Conservation (phyloP, 1,140 invertebrate genomes). For the Octopus sinensis region DNA sequence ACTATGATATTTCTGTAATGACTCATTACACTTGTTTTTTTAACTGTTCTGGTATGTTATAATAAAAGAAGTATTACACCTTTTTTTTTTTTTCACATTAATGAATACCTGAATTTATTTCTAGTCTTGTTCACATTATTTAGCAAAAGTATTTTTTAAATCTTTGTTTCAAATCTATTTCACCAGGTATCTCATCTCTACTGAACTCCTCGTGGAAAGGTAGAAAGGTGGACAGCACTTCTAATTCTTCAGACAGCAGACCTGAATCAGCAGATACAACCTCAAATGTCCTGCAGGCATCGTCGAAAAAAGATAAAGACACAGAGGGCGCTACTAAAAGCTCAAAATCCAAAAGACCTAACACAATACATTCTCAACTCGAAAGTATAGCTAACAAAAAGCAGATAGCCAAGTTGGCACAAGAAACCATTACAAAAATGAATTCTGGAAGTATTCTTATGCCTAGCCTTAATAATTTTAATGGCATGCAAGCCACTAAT, state of each 20-base stretch:
- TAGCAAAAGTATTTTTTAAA: neutral
- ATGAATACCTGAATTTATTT: neutral
- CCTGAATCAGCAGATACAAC: constrained; percentile 14
- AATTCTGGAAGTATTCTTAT: constrained; percentile 2
- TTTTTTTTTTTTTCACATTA: neutral
- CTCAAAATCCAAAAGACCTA: constrained; percentile 34
- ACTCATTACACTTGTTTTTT: neutral
- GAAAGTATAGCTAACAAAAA: constrained; percentile 35
- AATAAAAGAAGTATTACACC: neutral
- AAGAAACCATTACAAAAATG: constrained; percentile 25
- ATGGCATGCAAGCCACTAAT: constrained; percentile 21
- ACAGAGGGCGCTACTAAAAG: neutral
- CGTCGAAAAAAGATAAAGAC: constrained; percentile 18
- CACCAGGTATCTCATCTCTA: constrained; percentile 23
- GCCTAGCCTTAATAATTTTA: constrained; percentile 21
- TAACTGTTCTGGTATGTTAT: neutral
- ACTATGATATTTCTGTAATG: neutral
- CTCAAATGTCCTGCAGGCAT: neutral
- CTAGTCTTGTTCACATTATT: neutral
- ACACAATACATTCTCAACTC: constrained; percentile 38
- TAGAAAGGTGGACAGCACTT: neutral
- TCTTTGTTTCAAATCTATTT: neutral
- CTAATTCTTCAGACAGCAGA: neutral
- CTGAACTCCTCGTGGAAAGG: constrained; percentile 18
- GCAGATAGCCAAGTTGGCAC: constrained; percentile 1